Evolutionary conservation across 35 echinoderm and acorn worm genomes (phyloP), one percentile per base, ranked within the genome.

Genomic region (Apostichopus parvimensis): DNA sequence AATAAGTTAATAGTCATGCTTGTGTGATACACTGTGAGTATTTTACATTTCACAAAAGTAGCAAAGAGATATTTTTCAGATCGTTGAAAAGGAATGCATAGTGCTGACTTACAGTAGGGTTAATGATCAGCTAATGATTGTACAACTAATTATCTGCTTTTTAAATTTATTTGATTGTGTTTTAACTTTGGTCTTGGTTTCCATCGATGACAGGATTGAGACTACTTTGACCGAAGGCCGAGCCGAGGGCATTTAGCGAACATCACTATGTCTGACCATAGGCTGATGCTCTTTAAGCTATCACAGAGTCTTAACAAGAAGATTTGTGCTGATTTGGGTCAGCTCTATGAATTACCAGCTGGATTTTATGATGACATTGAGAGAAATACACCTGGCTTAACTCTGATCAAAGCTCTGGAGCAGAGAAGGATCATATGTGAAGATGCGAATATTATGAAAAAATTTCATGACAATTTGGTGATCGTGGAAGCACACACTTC

Each of bases 401-500:
- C 79, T 13, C 54, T 80, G 79, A 80, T 80, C 54, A 80, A 26
- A 80, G 79, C 79, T 55, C 22, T 80, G 79, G 79, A 80, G 79
- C 79, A 80, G 25, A 45, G 79, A 17, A 53, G 26, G 25, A 45
- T 45, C 1, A 80, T 80, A 1, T 80, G 79, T 23, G 54, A 28
- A 2, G 79, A 80, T 80, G 6, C 21, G n/a, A n/a, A 13, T 18
- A n/a, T 75, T 24, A 20, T 75, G 71, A n/a, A n/a, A 22, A 18
- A 75, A 75, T 75, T 75, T 18, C 14, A 18, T 18, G 20, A 22
- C 71, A 22, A 14, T 18, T 75, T 75, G n/a, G 17, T 7, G 17
- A n/a, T 18, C 2, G 14, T 20, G 6, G 71, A 75, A 75, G 14
- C 6, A 4, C 17, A 18, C 71, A 6, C 4, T 75, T 13, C 71